These are phyloP conservation scores for Notothenia rossii DNA, from an alignment of 2,113 vertebrate species.

Conservation along the genomic window DNA sequence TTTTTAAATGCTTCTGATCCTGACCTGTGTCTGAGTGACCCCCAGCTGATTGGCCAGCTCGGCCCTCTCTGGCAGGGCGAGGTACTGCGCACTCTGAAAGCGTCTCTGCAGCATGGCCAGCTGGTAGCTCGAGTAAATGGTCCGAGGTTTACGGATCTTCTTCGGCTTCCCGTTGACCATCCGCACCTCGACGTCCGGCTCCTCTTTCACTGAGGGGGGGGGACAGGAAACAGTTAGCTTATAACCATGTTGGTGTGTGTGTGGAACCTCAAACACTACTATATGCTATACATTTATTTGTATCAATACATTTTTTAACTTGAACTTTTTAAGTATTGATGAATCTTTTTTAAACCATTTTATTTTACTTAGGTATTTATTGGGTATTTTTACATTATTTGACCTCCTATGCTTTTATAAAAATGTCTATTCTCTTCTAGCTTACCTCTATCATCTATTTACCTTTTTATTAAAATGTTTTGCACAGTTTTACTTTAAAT, in stretches of 20 bases:
- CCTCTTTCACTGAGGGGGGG: constrained; percentile 87
- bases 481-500: neutral
- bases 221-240: neutral
- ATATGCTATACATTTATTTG: no score
- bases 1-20: no score
- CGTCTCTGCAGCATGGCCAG: constrained; percentile 92
- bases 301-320: no score
- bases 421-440: no score
- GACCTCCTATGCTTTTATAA: no score
- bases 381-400: no score
- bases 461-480: neutral
- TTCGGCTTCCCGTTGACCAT: constrained; percentile 97
- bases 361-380: no score
- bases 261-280: neutral
- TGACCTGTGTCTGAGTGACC: constrained; percentile 94
- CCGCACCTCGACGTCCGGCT: constrained; percentile 91
- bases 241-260: neutral
- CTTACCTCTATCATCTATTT: no score
- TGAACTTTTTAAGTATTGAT: no score
- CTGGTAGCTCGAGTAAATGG: constrained; percentile 97
- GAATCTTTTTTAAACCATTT: no score
- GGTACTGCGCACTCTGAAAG: constrained; percentile 95
- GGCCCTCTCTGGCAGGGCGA: constrained; percentile 92
- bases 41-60: constrained; percentile 93
- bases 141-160: constrained; percentile 94